phyloP scores from a whole-genome alignment of 2,797 vertebrate species.

The Danionella dracula region DNA sequence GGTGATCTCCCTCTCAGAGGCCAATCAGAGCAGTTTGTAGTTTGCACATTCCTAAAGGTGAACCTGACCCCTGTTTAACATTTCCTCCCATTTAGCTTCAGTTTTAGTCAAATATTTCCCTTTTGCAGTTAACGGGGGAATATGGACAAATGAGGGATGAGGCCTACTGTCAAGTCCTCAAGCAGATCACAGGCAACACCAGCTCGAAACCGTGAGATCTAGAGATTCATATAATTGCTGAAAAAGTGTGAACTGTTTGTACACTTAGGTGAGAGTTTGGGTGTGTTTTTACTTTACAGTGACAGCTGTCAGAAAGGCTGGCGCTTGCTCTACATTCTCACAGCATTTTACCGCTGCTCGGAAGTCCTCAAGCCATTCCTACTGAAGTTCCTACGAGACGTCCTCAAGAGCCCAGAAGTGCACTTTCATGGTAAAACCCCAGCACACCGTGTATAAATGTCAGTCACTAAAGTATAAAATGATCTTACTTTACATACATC shows the following conservation, averaged over 20 bases:
- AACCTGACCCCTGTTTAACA: not conserved
- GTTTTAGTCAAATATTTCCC: not conserved
- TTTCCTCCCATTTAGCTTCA: not conserved
- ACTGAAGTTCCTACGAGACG: slow-evolving; percentile 76
- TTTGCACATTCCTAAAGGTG: slow-evolving; percentile 87
- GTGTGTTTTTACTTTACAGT: slow-evolving; percentile 57
- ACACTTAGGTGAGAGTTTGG: slow-evolving; percentile 19
- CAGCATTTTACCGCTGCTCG: slow-evolving; percentile 84
- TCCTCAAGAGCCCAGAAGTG: slow-evolving; percentile 66
- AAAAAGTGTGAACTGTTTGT: not conserved
- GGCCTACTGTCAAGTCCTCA: slow-evolving; percentile 90
- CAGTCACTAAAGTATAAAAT: too few relatives aligned
- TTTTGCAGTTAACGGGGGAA: slow-evolving; percentile 77
- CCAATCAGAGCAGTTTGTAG: slow-evolving; percentile 77
- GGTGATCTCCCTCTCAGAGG: slow-evolving; percentile 80
- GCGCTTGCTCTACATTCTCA: slow-evolving; percentile 89
- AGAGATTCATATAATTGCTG: not conserved
- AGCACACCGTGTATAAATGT: too few relatives aligned
- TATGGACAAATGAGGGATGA: slow-evolving; percentile 88
- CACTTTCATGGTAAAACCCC: slow-evolving; percentile 87
- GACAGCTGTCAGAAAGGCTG: slow-evolving; percentile 93
- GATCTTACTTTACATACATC: too few relatives aligned
- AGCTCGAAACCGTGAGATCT: slow-evolving; percentile 86
- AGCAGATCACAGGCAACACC: slow-evolving; percentile 89
- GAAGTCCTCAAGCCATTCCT: slow-evolving; percentile 85